Evolutionary conservation across 35 echinoderm and acorn worm genomes (phyloP).

Genomic region (Apostichopus japonicus): DNA sequence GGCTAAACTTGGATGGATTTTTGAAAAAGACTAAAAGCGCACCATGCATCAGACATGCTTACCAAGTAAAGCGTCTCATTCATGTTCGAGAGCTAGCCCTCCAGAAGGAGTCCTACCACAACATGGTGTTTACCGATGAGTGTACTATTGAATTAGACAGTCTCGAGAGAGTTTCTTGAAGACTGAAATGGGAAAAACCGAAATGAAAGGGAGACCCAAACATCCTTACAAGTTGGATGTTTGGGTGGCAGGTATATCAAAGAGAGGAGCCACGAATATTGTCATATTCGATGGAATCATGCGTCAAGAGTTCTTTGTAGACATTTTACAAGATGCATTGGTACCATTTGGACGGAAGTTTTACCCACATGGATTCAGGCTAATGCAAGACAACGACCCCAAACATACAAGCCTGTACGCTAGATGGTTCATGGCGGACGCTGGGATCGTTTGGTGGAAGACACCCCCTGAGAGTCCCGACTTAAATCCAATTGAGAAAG

Average conservation of each 20-base stretch:
- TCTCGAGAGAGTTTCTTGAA: neutral
- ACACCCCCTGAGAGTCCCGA: constrained; percentile 55
- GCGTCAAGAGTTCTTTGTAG: constrained; percentile 47
- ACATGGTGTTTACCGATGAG: constrained; percentile 52
- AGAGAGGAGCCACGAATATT: constrained; percentile 20
- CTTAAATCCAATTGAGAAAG: constrained; percentile 56
- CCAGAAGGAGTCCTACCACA: neutral
- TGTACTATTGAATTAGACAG: constrained; percentile 34
- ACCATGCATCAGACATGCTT: neutral
- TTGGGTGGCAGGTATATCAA: constrained; percentile 44
- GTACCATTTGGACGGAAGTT: constrained; percentile 1
- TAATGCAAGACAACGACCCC: constrained; percentile 71
- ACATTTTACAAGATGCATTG: neutral
- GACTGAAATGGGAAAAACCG: neutral
- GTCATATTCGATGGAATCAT: constrained; percentile 54
- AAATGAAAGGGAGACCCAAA: constrained; percentile 1
- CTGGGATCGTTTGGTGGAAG: constrained; percentile 43
- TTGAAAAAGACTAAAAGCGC: too few relatives aligned
- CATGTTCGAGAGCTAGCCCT: neutral
- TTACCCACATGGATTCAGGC: neutral
- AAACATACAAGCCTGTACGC: constrained; percentile 56
- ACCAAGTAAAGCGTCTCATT: neutral
- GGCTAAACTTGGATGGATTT: neutral
- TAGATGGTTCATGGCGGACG: constrained; percentile 34
- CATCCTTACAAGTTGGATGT: constrained; percentile 26